These are phyloP conservation scores for Cairina moschata DNA, from an alignment of 2,113 vertebrate species.

Conservation along the genomic window DNA sequence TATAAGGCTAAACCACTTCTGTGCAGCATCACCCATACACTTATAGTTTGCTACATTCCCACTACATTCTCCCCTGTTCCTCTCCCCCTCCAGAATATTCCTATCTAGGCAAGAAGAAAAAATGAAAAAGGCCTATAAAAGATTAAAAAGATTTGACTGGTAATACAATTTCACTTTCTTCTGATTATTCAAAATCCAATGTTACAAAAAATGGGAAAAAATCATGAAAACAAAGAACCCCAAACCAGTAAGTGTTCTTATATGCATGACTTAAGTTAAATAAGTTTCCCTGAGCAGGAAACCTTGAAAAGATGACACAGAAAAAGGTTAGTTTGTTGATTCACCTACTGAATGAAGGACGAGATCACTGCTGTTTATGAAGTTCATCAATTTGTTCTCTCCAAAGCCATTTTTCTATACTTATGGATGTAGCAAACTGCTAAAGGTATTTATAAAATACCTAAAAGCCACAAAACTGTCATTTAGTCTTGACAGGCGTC, in stretches of 20 bases:
- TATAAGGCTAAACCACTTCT: background rate
- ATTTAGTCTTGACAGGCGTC: background rate
- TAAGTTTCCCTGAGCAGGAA: background rate
- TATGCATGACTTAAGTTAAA: background rate
- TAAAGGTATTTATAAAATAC: background rate
- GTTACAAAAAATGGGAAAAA: background rate
- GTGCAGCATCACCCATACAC: background rate
- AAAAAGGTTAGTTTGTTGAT: background rate
- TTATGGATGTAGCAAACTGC: background rate
- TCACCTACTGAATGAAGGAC: background rate
- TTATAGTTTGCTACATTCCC: background rate
- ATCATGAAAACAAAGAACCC: background rate
- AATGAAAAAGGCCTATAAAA: background rate
- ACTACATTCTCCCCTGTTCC: background rate
- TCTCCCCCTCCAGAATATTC: rapidly evolving
- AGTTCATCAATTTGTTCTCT: background rate
- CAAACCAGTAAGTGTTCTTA: background rate
- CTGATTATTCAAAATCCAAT: background rate
- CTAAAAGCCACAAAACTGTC: background rate
- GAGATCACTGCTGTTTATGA: background rate
- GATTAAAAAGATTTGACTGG: background rate
- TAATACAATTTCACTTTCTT: background rate
- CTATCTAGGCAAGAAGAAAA: background rate
- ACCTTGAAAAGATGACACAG: background rate
- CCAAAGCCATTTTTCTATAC: background rate